phyloP scores from a whole-genome alignment of 2,888 invertebrate species.

The Ophraella communa region DNA sequence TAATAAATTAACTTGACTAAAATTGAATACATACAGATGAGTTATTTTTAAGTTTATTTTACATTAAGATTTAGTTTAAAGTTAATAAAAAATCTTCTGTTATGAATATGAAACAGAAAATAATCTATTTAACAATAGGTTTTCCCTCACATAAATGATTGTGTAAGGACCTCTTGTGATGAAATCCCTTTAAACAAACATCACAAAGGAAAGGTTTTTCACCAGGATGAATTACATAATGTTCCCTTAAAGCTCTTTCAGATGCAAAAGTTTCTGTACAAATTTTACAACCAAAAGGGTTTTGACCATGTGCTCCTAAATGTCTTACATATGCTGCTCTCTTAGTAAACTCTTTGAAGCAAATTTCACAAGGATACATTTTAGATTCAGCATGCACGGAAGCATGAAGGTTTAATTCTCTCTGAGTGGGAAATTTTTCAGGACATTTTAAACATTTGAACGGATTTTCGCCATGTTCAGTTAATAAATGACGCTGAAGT shows the following conservation, averaged over 20 bases:
- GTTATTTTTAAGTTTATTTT: too few species aligned
- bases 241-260: slow-evolving; percentile 9
- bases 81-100: too few species aligned
- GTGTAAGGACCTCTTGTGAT: slow-evolving; percentile 9
- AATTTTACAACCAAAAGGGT: slow-evolving; percentile 9
- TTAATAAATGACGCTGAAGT: slow-evolving; percentile 4
- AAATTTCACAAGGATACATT: slow-evolving; percentile 1
- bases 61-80: too few species aligned
- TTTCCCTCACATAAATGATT: slow-evolving; percentile 14
- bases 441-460: slow-evolving; percentile 11
- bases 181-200: slow-evolving; percentile 10
- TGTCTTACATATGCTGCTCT: slow-evolving; percentile 10
- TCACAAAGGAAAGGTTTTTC: slow-evolving; percentile 11
- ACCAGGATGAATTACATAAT: slow-evolving; percentile 10
- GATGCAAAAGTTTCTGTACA: slow-evolving; percentile 11
- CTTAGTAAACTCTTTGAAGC: slow-evolving; percentile 1
- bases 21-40: too few species aligned
- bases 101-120: neutral
- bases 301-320: slow-evolving; percentile 9
- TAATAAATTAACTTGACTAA: too few species aligned
- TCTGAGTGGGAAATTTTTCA: slow-evolving; percentile 6
- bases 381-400: slow-evolving; percentile 1
- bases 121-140: neutral
- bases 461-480: slow-evolving; percentile 13
- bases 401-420: slow-evolving; percentile 8